Evolutionary conservation across 2,113 vertebrate genomes (phyloP).

Genomic region (Melanostigma gelatinosum): DNA sequence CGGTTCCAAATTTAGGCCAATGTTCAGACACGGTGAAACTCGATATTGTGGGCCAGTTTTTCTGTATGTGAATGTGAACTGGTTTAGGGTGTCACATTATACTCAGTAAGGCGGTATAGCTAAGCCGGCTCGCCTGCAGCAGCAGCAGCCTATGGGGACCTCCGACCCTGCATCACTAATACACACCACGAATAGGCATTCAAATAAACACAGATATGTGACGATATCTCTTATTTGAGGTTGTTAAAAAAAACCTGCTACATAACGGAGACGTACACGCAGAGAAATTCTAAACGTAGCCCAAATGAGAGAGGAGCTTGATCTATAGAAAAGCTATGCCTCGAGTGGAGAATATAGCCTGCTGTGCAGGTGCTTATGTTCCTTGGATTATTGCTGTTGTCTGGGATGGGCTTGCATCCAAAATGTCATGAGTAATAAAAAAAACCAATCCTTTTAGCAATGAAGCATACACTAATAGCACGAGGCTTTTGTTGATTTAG

Average conservation of each 20-base stretch:
- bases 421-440: conserved; percentile 22
- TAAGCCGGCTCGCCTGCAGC: conserved; percentile 32
- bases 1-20: conserved; percentile 65
- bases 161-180: conserved; percentile 25
- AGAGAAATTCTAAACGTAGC: conserved; percentile 42
- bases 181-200: conserved; percentile 59
- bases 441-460: background rate
- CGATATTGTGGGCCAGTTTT: conserved; percentile 25
- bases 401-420: conserved; percentile 15
- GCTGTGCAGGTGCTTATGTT: conserved; percentile 29
- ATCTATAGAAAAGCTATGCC: conserved; percentile 36
- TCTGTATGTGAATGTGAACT: conserved; percentile 22
- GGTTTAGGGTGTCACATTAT: conserved; percentile 51
- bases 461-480: background rate
- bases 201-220: conserved; percentile 73
- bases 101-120: conserved; percentile 38
- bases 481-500: background rate
- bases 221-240: conserved; percentile 59
- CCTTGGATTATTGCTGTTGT: conserved; percentile 31
- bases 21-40: conserved; percentile 57
- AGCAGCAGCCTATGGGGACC: conserved; percentile 33
- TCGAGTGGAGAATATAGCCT: conserved; percentile 25
- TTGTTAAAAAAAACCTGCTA: conserved; percentile 55
- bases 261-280: conserved; percentile 46
- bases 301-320: conserved; percentile 26